Base-by-base conservation (phyloP, 1,140 invertebrate genomes). In the Gryon sp. region DNA sequence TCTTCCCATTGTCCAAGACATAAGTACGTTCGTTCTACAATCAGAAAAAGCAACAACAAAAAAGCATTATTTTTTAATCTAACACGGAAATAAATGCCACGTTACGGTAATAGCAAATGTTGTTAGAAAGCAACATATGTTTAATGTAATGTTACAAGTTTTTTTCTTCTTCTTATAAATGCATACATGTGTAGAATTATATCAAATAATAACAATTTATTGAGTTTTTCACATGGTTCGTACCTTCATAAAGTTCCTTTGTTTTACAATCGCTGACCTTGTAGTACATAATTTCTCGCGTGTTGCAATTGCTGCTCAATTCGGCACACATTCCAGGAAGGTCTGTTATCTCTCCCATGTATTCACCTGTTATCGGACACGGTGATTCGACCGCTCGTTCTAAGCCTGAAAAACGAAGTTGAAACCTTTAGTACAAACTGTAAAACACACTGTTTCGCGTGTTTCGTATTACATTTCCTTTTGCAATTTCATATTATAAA, bases 1-100 rank as follows among this genome's bases (percentile, higher is more conserved):
- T 94, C 93, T 63, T 90, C 88, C 93, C 93, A 94, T 77, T 93
- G 92, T 19, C 93, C 93, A 9, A 94, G 86, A 77, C 93, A 94
- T 63, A 90, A 82, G 80, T 94, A 94, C 65, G 93, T 91, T 14
- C 93, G 87, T 84, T 94, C 93, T 93, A n/a, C n/a, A n/a, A n/a
- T n/a, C n/a, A 76, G 22, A 87, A 82, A 70, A 69, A 57, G 1
- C 20, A 34, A 34, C 11, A 24, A 24, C 4, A 24, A 32, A 32
- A 32, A 32, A 32, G n/a, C 5, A n/a, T 24, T 8, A 24, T 28
- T 28, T 28, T 28, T 28, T 28, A n/a, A n/a, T n/a, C n/a, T n/a
- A n/a, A n/a, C n/a, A n/a, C n/a, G n/a, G n/a, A n/a, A n/a, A n/a
- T n/a, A n/a, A n/a, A n/a, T n/a, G n/a, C n/a, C n/a, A n/a, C n/a